These are phyloP conservation scores for Hemibagrus guttatus DNA, from an alignment of 2,797 vertebrate species.

Conservation along the genomic window DNA sequence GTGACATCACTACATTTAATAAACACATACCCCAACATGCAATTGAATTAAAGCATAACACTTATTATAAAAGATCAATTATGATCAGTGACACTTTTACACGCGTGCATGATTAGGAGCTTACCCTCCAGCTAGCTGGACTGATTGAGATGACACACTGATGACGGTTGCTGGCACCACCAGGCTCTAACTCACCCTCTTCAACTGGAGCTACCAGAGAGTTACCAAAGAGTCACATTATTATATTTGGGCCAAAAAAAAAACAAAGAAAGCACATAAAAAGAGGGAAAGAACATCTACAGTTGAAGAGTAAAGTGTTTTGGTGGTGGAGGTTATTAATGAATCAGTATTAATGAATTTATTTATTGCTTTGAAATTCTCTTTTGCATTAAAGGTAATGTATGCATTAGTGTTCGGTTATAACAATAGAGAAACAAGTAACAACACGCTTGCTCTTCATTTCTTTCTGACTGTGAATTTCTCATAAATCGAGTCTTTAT, in stretches of 20 bases:
- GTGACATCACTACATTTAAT: neutral
- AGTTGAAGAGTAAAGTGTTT: neutral
- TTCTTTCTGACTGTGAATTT: no score
- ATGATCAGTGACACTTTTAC: neutral
- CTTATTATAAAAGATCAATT: neutral
- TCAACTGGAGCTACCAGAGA: slow-evolving; percentile 67
- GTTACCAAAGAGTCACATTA: neutral
- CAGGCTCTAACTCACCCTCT: slow-evolving; percentile 65
- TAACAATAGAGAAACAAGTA: neutral
- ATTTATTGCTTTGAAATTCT: neutral
- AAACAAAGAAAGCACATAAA: neutral
- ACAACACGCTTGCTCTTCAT: neutral
- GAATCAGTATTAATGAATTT: neutral
- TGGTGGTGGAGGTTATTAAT: neutral
- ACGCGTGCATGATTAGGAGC: neutral
- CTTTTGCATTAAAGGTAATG: neutral
- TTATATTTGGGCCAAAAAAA: neutral
- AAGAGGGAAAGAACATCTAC: neutral
- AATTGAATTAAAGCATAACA: neutral
- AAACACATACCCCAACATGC: neutral
- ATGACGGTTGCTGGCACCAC: slow-evolving; percentile 61
- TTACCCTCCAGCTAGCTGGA: slow-evolving; percentile 73
- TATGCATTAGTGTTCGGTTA: neutral
- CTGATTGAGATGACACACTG: slow-evolving; percentile 76
- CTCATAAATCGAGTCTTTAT: no score